These are phyloP conservation scores for Carpatolechia fugitivella DNA, from an alignment of 2,888 invertebrate species.

Conservation along the genomic window DNA sequence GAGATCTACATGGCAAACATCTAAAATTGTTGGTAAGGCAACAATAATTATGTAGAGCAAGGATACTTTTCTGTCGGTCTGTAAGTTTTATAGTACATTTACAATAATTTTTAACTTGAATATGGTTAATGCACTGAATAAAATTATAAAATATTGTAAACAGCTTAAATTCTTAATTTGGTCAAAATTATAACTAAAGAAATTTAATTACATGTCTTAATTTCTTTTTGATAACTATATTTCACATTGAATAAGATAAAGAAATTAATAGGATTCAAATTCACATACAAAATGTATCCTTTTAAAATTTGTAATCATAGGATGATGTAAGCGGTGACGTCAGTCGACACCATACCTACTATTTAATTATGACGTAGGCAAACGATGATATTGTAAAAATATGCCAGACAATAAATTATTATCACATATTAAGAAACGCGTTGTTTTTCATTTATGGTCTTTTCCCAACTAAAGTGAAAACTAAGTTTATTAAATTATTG, in stretches of 20 bases:
- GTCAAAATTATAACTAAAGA: no score
- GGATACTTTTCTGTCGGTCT: no score
- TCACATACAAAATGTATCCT: not conserved
- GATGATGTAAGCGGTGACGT: not conserved
- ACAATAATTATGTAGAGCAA: no score
- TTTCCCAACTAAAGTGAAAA: slow-evolving; percentile 13
- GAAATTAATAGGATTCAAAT: slow-evolving; percentile 11
- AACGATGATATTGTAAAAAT: slow-evolving; percentile 76
- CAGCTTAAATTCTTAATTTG: no score
- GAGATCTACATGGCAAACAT: no score
- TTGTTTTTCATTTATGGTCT: slow-evolving; percentile 29
- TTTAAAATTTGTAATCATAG: slow-evolving; percentile 1
- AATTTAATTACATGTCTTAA: no score
- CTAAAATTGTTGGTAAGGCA: no score
- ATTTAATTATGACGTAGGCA: slow-evolving; percentile 6
- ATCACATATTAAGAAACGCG: slow-evolving; percentile 63
- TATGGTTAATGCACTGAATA: no score
- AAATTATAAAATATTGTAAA: no score
- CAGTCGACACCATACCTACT: not conserved
- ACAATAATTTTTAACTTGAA: no score
- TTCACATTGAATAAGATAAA: not conserved
- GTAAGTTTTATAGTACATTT: no score
- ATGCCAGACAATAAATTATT: slow-evolving; percentile 81
- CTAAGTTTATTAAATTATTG: no score
- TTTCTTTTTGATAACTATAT: not conserved